These are phyloP conservation scores for Patiria pectinifera DNA, from an alignment of 53 echinoderm and acorn worm genomes.

Conservation along the genomic window DNA sequence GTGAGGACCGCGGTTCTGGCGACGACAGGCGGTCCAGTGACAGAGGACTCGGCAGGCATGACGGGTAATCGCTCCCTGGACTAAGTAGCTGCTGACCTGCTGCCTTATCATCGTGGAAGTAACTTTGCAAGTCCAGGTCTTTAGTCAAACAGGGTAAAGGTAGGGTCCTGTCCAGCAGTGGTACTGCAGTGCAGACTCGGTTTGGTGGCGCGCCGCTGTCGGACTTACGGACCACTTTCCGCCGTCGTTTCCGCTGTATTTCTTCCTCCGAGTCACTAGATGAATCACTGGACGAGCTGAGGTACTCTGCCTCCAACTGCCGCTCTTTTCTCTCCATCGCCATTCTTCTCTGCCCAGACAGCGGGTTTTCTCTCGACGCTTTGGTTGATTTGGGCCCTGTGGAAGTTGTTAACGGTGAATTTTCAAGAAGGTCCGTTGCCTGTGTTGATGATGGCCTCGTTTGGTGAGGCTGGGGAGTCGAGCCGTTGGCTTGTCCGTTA, in stretches of 20 bases:
- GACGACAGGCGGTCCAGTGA: constrained; percentile 61
- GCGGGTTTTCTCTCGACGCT: not conserved
- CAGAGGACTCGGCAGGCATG: constrained; percentile 49
- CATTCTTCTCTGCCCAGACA: constrained; percentile 33
- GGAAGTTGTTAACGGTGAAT: not conserved
- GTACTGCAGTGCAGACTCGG: constrained; percentile 67
- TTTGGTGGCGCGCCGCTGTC: constrained; percentile 68
- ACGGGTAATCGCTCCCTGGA: not conserved
- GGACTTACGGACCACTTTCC: constrained; percentile 43
- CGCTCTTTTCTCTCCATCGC: constrained; percentile 47
- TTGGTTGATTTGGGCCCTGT: not conserved
- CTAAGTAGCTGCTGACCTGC: not conserved
- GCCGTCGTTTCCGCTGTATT: constrained; percentile 36
- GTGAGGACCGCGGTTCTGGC: constrained; percentile 60
- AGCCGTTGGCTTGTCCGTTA: not conserved
- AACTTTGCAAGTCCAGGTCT: constrained; percentile 1
- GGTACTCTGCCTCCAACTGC: constrained; percentile 21
- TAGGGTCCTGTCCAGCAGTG: constrained; percentile 70
- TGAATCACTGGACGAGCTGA: constrained; percentile 33
- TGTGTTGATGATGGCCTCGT: not conserved
- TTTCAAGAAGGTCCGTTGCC: not conserved
- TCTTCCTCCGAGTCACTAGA: constrained; percentile 65
- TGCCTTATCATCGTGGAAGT: constrained; percentile 20
- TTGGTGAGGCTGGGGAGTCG: not conserved
- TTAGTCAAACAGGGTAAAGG: constrained; percentile 49